phyloP scores from a whole-genome alignment of 2,797 vertebrate species.

The Mustela erminea region DNA sequence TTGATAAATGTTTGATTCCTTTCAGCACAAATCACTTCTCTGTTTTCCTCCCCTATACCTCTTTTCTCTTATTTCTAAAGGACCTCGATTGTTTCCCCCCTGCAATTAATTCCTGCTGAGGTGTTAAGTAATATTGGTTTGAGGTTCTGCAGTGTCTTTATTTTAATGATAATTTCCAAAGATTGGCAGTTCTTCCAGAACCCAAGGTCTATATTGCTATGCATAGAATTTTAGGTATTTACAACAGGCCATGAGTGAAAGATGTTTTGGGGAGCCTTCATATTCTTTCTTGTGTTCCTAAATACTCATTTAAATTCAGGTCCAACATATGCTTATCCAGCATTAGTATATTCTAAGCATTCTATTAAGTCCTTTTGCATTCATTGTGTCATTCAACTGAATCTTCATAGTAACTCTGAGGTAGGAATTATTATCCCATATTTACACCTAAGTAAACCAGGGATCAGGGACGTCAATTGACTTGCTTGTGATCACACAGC shows the following conservation, averaged over 20 bases:
- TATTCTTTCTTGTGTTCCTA: constrained; percentile 54
- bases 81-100: background rate
- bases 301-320: constrained; percentile 73
- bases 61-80: background rate
- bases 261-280: constrained; percentile 66
- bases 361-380: constrained; percentile 62
- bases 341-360: constrained; percentile 63
- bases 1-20: background rate
- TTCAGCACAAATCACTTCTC: background rate
- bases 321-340: constrained; percentile 33
- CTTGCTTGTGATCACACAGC: background rate
- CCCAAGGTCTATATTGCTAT: constrained; percentile 16
- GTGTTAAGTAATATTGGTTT: background rate
- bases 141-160: constrained; percentile 29
- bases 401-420: constrained; percentile 41
- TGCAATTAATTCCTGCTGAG: constrained; percentile 11
- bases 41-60: background rate
- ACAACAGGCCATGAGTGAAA: constrained; percentile 16
- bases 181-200: background rate
- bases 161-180: constrained; percentile 59
- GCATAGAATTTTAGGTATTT: constrained; percentile 19
- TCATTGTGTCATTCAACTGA: constrained; percentile 21
- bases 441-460: constrained; percentile 30
- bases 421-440: constrained; percentile 49
- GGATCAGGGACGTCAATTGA: constrained; percentile 26